Evolutionary conservation across 2,797 vertebrate genomes (phyloP), one percentile per base, ranked within the genome.

Genomic region (Falco novaeseelandiae): DNA sequence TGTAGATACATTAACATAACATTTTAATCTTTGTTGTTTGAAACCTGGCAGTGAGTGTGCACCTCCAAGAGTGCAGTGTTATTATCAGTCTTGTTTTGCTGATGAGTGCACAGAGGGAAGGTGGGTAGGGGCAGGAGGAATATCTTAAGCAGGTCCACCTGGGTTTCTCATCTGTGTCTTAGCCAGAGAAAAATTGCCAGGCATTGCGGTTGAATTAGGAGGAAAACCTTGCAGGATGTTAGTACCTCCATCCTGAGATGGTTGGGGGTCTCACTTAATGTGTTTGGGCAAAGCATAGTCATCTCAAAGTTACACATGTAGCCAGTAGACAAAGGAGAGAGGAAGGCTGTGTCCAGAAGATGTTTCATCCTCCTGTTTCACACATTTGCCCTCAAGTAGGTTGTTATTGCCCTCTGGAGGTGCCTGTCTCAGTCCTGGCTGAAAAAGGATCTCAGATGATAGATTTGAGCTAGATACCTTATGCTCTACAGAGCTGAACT

Each of bases 401-500:
- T 85, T 72, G 32, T 70, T 57, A 26, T 18, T 85, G 58, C n/a
- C 25, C 26, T 71, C 52, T 66, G 70, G 81, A 89, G 14, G 54
- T 89, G 48, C n/a, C 48, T 57, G 23, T 17, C 29, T 87, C 32
- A 21, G 0, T 83, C 51, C 69, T 34, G 71, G 21, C 40, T 57
- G 44, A 61, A 52, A 22, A 42, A 48, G 23, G n/a, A 27, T 49
- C 36, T 69, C 14, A 21, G 66, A 12, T 57, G 61, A 10, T 36
- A 34, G 19, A 22, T 87, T 83, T 62, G n/a, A 73, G 22, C 38
- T 52, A 29, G 48, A 36, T 9, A 11, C 29, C 4, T 61, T 32
- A 51, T 0, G 0, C 52, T 44, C 16, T 83, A 21, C 5, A 6
- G 62, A 25, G 54, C 42, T 61, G 32, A 55, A 46, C 40, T n/a